Evolutionary conservation across 2,113 vertebrate species (phyloP), one percentile per base, ranked within the genome.

Genomic region (Megaceryle torquata): DNA sequence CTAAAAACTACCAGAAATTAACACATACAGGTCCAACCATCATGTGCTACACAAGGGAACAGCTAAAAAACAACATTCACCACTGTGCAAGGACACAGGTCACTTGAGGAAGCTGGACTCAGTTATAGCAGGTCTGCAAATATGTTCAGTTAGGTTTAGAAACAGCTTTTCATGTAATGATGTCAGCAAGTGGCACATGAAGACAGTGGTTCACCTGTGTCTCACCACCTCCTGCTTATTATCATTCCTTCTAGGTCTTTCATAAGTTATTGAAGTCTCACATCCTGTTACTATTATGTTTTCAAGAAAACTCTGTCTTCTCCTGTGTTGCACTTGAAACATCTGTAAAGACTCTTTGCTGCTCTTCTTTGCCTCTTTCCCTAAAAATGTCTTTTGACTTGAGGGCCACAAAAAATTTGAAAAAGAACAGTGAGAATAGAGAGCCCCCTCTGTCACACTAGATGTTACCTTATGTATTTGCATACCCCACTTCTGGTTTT

Each of bases 41-140:
- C 44, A n/a, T 0, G 0, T 53, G 5, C 20, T 50, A 65, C 31
- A 25, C 16, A 19, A 68, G 28, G 20, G 16, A 54, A 82, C 0
- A 3, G 11, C 12, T 39, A 74, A 33, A 93, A 82, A 82, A 28
- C 15, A 59, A 39, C 19, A 59, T 25, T 48, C 43, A 68, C 29
- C 1, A 0, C 54, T 15, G 13, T n/a, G 29, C 0, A n/a, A n/a
- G n/a, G n/a, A n/a, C n/a, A 33, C 37, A 50, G 28, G 19, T 43
- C 57, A 31, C 24, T 20, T 17, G 19, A 79, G 37, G 35, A 86
- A 91, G 44, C 21, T 54, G 63, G 33, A 80, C n/a, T 57, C 26
- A 31, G 15, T 39, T 57, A 53, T 22, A 50, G 50, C 26, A 74
- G 50, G 10, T 22, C 63, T 77, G 53, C 18, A 65, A 68, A 41